Evolutionary conservation across 2,888 invertebrate species (phyloP), one percentile per base, ranked within the genome.

Genomic region (Athalia cordata): DNA sequence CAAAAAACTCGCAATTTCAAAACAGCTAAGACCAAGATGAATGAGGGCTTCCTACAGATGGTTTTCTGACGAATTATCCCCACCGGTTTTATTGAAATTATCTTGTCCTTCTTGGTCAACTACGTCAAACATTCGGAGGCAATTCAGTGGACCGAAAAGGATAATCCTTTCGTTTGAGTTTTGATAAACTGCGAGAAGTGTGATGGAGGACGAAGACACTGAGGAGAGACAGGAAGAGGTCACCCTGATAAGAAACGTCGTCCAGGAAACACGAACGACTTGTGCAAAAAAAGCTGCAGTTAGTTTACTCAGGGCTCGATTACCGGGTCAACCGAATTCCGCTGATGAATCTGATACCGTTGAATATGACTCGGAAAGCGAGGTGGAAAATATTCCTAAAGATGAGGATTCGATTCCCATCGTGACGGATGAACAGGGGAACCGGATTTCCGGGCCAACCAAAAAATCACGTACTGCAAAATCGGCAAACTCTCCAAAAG

Each of bases 201-300:
- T 8, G 4, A 89, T 89, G 89, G 89, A 89, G 75, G 88, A 89
- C 74, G 89, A 89, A 55, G 89, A 89, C n/a, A 83, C 85, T 47
- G 88, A 89, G 78, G 88, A 85, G 61, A 81, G 83, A 75, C 82
- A 81, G 15, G 82, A 84, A 72, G 78, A 84, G 15, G 55, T 85
- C 49, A 84, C 82, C 5, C 57, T 83, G 77, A 78, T 81, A 43
- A 84, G 80, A 57, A 83, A 77, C 4, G 29, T 81, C 11, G 79
- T 80, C 4, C 80, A 80, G 77, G 82, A 79, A 49, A 76, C 79
- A 45, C 80, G 72, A 0, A 9, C 79, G 45, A 68, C 77, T 64
- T 75, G 62, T 8, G 50, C 78, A 13, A 82, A 79, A 52, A 80
- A 79, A 4, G 64, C 80, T 3, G 78, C 81, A 49, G 74, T 82